Evolutionary conservation across 2,113 vertebrate species (phyloP), one percentile per base, ranked within the genome.

Genomic region (Hydrolagus affinis): DNA sequence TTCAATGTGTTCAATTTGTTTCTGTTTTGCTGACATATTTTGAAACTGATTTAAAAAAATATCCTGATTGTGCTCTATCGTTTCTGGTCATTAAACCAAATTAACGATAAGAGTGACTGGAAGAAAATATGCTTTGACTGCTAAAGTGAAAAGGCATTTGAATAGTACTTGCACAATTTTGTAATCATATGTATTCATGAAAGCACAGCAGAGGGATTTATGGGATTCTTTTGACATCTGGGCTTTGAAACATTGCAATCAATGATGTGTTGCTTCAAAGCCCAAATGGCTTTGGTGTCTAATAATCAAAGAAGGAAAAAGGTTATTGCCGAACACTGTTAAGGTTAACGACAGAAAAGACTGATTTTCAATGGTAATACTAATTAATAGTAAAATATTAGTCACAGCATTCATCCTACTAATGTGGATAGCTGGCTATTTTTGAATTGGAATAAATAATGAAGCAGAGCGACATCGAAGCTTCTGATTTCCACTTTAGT

Each of bases 361-460:
- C 32, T 75, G 21, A 56, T 75, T 75, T 75, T 30, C 17, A 15
- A 75, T 56, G 32, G 73, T 75, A 75, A 56, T 9, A 3, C 25
- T 72, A 30, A 72, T 75, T 75, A 56, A 75, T 75, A 75, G 32
- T 56, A 75, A 75, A 21, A 74, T 75, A 10, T 17, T 19, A 56
- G 2, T 10, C 21, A 44, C 17, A 75, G 19, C 73, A 56, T 57
- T 75, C 56, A 75, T 75, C 56, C 0, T 32, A 56, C 56, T 75
- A 56, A 75, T 75, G 32, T 44, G 44, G 44, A 44, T 44, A 44
- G 44, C 17, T 21, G 32, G 21, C 19, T 32, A 75, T 75, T 75
- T 56, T 56, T 56, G 30, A 75, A 19, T 44, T 11, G 19, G 32
- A 75, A 57, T 30, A 8, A 75, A 44, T 75, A 75, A 75, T 21